These are phyloP conservation scores for Drosophila monieri DNA, from an alignment of 2,888 invertebrate genomes.

Conservation along the genomic window DNA sequence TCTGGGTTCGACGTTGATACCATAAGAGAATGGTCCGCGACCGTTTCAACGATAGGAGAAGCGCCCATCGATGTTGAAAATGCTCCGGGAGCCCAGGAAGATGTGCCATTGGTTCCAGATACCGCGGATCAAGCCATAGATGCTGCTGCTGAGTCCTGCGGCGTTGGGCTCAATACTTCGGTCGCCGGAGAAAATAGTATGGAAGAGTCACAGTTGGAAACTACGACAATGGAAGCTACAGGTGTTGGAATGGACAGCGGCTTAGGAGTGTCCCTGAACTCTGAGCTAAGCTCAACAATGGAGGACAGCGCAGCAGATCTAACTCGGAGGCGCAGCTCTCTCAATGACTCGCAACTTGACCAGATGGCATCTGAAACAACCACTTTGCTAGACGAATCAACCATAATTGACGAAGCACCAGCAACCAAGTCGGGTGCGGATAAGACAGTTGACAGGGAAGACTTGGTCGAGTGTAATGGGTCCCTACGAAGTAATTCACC, in stretches of 20 bases:
- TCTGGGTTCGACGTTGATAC: constrained; percentile 62
- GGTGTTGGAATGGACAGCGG: no score
- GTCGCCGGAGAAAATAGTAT: background rate
- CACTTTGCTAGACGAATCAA: background rate
- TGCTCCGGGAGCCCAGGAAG: background rate
- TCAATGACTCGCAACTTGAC: constrained; percentile 4
- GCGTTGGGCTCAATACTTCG: background rate
- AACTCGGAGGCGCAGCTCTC: background rate
- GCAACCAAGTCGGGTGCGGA: constrained; percentile 4
- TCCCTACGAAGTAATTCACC: background rate
- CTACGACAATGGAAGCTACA: background rate
- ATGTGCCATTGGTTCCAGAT: background rate
- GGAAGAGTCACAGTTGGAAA: background rate
- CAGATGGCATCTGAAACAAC: background rate
- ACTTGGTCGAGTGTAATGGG: no score
- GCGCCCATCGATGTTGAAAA: constrained; percentile 4
- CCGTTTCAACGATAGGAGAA: constrained; percentile 10
- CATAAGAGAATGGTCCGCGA: constrained; percentile 10
- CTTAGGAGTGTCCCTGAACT: no score
- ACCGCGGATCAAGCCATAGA: background rate
- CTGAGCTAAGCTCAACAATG: background rate
- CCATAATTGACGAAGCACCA: constrained; percentile 10
- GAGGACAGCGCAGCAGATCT: background rate
- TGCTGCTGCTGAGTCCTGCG: background rate
- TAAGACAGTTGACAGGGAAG: background rate